Evolutionary conservation across 2,113 vertebrate genomes (phyloP), one percentile per base, ranked within the genome.

Genomic region (Fukomys damarensis): DNA sequence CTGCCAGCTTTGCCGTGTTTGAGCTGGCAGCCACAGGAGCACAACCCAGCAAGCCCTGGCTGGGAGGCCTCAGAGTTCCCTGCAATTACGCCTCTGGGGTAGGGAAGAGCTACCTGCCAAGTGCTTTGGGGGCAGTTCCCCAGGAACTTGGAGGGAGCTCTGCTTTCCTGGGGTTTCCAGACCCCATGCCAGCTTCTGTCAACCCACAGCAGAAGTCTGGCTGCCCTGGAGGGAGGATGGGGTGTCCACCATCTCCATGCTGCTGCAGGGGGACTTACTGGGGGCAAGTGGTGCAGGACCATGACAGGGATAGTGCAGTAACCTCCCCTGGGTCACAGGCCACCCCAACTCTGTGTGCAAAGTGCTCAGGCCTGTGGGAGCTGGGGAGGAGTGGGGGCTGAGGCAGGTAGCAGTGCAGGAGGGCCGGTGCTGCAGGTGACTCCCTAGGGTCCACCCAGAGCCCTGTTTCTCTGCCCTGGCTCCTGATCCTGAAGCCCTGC

Each of bases 331-430:
- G 20, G 66, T 14, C 66, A 22, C 26, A 0, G 80, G 56, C 59
- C 43, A 38, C 2, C 12, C 17, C n/a, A 9, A 24, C 54, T 13
- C 54, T 28, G 56, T 30, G n/a, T 10, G 41, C 70, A n/a, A 41
- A 49, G 46, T 43, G 30, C 30, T 32, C 43, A 9, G 46, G 46
- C 28, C 16, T 7, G 38, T 5, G 16, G 70, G 41, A 26, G 43
- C 2, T 1, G 10, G 32, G 5, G 41, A 26, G n/a, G 41, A 12
- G 2, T 7, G 19, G 52, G 28, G 8, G 38, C 12, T 28, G 20
- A 20, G 38, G 16, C 0, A 49, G 41, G 68, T 20, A 41, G 38
- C 19, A 24, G 68, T n/a, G 20, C 68, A 72, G 49, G 81, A 72
- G n/a, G 16, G 63, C 54, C 81, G 20, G 46, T 32, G 26, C 43